Evolutionary conservation across 30 jellyfish, hydroid and myxozoan species (phyloP).

Genomic region (Aurelia sp.): DNA sequence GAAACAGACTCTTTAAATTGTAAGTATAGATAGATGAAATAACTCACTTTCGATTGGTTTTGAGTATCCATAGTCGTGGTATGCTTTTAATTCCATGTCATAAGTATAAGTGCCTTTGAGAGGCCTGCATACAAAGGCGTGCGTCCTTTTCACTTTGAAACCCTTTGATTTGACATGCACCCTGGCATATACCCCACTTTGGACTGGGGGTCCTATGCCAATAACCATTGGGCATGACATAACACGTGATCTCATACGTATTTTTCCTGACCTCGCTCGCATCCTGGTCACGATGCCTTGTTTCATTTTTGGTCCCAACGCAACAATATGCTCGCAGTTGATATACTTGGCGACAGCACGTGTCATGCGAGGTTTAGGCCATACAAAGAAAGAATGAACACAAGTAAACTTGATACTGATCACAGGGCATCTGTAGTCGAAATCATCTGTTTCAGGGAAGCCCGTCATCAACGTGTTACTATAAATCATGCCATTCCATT

Average conservation of each 20-base stretch:
- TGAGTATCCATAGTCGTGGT: conserved; percentile 57
- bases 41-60: conserved; percentile 42
- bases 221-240: conserved; percentile 72
- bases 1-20: too few species aligned
- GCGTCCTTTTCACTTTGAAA: conserved; percentile 37
- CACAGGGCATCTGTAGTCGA: conserved; percentile 65
- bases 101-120: conserved; percentile 46
- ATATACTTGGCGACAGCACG: conserved; percentile 51
- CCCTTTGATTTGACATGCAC: conserved; percentile 41
- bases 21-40: background rate
- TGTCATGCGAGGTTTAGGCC: conserved; percentile 48
- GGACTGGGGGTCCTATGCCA: conserved; percentile 75
- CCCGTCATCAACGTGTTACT: conserved; percentile 63
- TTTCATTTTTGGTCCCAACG: conserved; percentile 63
- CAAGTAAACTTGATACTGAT: conserved; percentile 70
- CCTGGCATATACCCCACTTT: conserved; percentile 59
- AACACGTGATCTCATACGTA: conserved; percentile 58
- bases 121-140: conserved; percentile 50
- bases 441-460: conserved; percentile 41
- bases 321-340: conserved; percentile 70
- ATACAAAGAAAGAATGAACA: conserved; percentile 32
- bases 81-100: conserved; percentile 57
- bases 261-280: conserved; percentile 41
- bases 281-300: conserved; percentile 43
- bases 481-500: conserved; percentile 64